Evolutionary conservation across 1,140 invertebrate genomes (phyloP), one percentile per base, ranked within the genome.

Genomic region (Drepana arcuata): DNA sequence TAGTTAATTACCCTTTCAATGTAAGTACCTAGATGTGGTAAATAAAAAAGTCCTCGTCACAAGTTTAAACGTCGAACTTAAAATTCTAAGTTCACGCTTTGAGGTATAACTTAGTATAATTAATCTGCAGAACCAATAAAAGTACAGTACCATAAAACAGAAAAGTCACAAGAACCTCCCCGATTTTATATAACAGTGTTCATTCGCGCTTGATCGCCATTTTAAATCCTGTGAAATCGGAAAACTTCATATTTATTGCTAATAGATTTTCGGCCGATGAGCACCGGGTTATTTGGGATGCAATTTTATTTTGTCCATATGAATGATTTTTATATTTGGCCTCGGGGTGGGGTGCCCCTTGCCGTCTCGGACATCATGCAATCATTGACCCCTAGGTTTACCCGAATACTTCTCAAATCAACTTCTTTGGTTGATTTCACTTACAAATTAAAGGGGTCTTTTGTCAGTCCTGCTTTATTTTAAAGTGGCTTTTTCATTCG

Each of bases 211-310:
- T 48, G 49, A 58, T 42, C 47, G 52, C 68, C 58, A 47, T 75
- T 80, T 79, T 72, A 74, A 80, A 80, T 75, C 73, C 66, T 67
- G 64, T 73, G 69, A 75, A 81, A 81, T 78, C 67, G 71, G 77
- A 78, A 81, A 81, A 81, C 55, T 81, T 81, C 63, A 81, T 81
- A 78, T 81, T 81, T 81, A 81, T 81, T 81, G 73, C 77, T 81
- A 78, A 81, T 81, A 81, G 77, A 81, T 81, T 81, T 75, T 75
- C 60, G 71, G 61, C 61, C 65, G 74, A 72, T 77, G 74, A 77
- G 55, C 74, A 74, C 60, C 58, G 68, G 71, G 71, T 74, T 77
- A 75, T 74, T 75, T 73, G 77, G 73, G 73, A 75, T 78, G 71
- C 73, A 81, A 81, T 81, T 78, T 81, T 81, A 78, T 81, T 81